A percentile compares a stretch with the other conserved stretches of the same genome.
Conservation (phyloP, 2,113 vertebrate genomes). For the Thalassoma bifasciatum region DNA sequence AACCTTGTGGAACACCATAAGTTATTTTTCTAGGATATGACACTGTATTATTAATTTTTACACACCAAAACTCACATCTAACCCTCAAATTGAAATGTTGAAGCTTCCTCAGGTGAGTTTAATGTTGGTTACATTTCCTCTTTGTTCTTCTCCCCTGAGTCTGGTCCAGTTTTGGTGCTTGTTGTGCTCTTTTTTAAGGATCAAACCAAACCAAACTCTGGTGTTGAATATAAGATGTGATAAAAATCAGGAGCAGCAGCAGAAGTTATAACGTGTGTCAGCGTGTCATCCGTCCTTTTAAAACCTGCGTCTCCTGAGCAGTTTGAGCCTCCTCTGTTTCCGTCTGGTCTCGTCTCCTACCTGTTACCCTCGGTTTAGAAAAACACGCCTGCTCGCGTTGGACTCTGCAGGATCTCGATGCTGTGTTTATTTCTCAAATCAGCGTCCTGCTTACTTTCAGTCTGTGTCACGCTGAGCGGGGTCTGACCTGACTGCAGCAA, state of each 20-base stretch:
- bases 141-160: too few relatives aligned
- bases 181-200: too few relatives aligned
- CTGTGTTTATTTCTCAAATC: conserved; percentile 26
- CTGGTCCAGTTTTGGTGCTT: too few relatives aligned
- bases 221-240: conserved; percentile 24
- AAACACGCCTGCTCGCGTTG: not conserved
- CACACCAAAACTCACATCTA: too few relatives aligned
- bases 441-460: conserved; percentile 30
- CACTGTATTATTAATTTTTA: too few relatives aligned
- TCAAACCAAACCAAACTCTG: not conserved
- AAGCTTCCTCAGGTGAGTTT: too few relatives aligned
- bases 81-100: too few relatives aligned
- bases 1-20: too few relatives aligned
- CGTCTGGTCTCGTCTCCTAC: not conserved
- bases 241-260: not conserved
- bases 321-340: not conserved
- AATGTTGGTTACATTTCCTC: too few relatives aligned
- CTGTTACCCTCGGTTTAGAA: conserved; percentile 18
- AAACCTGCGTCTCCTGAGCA: not conserved
- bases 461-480: conserved; percentile 19
- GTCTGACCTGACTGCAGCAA: conserved; percentile 30
- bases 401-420: conserved; percentile 6
- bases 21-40: too few relatives aligned
- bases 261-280: not conserved
- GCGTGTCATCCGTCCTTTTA: not conserved